Evolutionary conservation across 30 jellyfish, hydroid and myxozoan species (phyloP).

Genomic region (Hydra vulgaris): DNA sequence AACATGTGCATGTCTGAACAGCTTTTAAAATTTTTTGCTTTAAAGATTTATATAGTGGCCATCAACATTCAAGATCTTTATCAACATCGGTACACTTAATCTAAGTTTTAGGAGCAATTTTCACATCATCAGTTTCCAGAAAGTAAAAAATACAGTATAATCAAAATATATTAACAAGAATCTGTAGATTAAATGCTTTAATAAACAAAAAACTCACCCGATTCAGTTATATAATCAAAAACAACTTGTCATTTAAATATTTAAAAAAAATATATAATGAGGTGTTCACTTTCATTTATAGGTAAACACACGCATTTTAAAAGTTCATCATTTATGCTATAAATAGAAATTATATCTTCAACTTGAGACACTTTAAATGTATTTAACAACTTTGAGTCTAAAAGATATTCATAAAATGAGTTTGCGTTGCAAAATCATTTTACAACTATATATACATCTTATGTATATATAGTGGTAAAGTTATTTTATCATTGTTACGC

Average conservation of each 20-base stretch:
- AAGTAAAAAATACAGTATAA: not conserved
- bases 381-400: not conserved
- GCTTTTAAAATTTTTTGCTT: not conserved
- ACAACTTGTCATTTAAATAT: no score
- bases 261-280: no score
- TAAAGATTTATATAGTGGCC: not conserved
- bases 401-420: not conserved
- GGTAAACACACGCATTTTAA: no score
- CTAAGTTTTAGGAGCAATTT: not conserved
- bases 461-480: no score
- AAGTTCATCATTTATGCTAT: no score
- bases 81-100: not conserved
- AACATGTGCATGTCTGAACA: not conserved
- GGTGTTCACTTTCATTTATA: no score
- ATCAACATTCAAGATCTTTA: not conserved
- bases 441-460: no score
- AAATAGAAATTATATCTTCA: no score
- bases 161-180: no score
- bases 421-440: not conserved
- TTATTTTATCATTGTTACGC: not conserved
- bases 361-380: not conserved
- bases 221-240: no score
- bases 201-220: no score
- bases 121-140: not conserved
- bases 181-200: no score